These are phyloP conservation scores for Cryptomyrus ogoouensis DNA, from an alignment of 2,113 vertebrate genomes.

Conservation along the genomic window DNA sequence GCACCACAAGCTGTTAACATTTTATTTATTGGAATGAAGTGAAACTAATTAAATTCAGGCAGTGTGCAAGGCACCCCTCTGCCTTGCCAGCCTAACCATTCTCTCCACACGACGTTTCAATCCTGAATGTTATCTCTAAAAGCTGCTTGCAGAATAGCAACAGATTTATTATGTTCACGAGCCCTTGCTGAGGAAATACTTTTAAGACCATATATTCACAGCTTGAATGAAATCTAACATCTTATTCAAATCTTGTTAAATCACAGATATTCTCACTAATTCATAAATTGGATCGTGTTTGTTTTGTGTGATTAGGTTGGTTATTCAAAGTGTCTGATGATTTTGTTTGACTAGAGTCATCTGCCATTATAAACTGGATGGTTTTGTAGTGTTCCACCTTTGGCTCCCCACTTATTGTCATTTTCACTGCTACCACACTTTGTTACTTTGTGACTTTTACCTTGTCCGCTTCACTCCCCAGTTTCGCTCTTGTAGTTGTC, in stretches of 20 bases:
- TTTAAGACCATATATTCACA: neutral
- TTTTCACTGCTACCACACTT: neutral
- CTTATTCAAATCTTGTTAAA: conserved; percentile 10
- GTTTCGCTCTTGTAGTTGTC: neutral
- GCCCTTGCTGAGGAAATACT: neutral
- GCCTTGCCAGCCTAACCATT: neutral
- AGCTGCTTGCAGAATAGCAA: conserved; percentile 10
- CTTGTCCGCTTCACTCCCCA: neutral
- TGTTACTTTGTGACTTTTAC: neutral
- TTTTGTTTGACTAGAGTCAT: neutral
- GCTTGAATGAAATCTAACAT: conserved; percentile 8
- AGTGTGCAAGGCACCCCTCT: conserved; percentile 3
- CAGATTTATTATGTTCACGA: conserved; percentile 20
- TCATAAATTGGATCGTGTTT: neutral
- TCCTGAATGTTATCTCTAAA: conserved; percentile 14
- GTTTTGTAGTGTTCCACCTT: neutral
- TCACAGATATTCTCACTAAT: neutral
- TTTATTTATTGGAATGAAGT: conserved; percentile 22
- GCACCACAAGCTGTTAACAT: conserved; percentile 24
- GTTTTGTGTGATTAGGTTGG: neutral
- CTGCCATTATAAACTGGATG: neutral
- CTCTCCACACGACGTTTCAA: neutral
- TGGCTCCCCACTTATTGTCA: neutral
- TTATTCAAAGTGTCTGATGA: neutral
- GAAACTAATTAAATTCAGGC: conserved; percentile 29